Base-by-base conservation (phyloP, 2,888 invertebrate genomes). In the Pilophorus perplexus region DNA sequence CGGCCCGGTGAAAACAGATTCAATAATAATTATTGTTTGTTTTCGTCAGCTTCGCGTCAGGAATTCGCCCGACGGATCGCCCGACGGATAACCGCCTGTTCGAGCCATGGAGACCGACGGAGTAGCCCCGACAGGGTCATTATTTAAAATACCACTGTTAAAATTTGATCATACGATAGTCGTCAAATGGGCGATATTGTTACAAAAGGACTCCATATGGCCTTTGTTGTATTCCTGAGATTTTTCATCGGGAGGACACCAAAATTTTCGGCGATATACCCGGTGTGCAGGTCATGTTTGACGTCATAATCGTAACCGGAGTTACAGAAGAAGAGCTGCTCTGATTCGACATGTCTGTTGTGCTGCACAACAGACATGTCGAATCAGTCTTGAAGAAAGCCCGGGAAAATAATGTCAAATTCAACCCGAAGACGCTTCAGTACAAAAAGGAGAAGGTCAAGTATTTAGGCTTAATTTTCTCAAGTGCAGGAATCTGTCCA, bases 241-340 rank as follows among this genome's bases (percentile, higher is more conserved):
- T 69, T 22, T 69, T 69, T 37, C 64, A 57, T 5, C 40, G 42
- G 8, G 50, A 57, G 38, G 28, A 40, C 14, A 33, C 42, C 3
- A 54, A 59, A 33, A 65, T 59, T 18, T 68, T 69, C 64, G 66
- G 67, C 4, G 65, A 65, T 40, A n/a, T 69, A 42, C 22, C 14
- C 6, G 65, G 67, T 4, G 67, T 69, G 2, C 52, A 66, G 40
- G 60, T 52, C 3, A n/a, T 64, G 12, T 69, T 33, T 48, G 69
- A 65, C 52, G 69, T 68, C 20, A 3, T 69, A 1, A 69, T 69
- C 12, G 38, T 68, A 5, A 52, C 67, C n/a, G 67, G 69, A 8
- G 28, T 12, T n/a, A 50, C 57, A 10, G 67, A 66, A 16, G 33
- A 16, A 10, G 69, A 69, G 46, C 67, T n/a, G n/a, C n/a, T n/a